phyloP scores from a whole-genome alignment of 1,140 invertebrate genomes.

The Elymnias hypermnestra region DNA sequence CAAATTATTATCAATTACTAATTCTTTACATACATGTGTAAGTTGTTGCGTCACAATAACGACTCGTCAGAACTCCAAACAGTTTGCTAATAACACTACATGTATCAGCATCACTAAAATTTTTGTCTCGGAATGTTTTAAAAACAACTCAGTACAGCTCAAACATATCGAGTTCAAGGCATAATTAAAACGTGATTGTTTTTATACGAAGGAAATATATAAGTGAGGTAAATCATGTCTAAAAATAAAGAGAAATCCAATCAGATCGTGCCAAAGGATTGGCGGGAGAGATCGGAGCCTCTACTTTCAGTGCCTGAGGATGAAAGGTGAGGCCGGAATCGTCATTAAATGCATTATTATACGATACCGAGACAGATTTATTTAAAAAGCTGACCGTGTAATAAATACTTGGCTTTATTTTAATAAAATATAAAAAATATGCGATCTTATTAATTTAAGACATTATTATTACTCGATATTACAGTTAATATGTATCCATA shows the following conservation, averaged over 20 bases:
- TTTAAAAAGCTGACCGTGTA: too few species aligned
- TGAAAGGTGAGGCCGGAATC: constrained; percentile 62
- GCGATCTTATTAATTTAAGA: too few species aligned
- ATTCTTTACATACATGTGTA: constrained; percentile 39
- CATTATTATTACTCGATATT: too few species aligned
- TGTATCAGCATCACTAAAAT: constrained; percentile 27
- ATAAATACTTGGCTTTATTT: too few species aligned
- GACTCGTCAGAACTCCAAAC: constrained; percentile 15
- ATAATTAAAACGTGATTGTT: constrained; percentile 1
- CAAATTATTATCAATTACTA: constrained; percentile 42
- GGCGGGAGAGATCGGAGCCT: constrained; percentile 54
- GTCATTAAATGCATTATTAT: constrained; percentile 61
- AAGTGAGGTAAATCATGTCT: constrained; percentile 28
- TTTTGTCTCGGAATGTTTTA: neutral
- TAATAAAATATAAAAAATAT: too few species aligned
- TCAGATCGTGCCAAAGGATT: constrained; percentile 46
- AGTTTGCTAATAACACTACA: constrained; percentile 35
- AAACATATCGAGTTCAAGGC: neutral
- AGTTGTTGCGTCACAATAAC: constrained; percentile 21
- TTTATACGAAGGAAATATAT: constrained; percentile 5
- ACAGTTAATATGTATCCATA: too few species aligned
- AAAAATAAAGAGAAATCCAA: constrained; percentile 67
- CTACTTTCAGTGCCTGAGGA: constrained; percentile 59
- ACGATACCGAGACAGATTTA: too few species aligned
- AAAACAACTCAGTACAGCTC: neutral